Evolutionary conservation across 1,140 invertebrate genomes (phyloP), one percentile per base, ranked within the genome.

Genomic region (Aphelinus certus): DNA sequence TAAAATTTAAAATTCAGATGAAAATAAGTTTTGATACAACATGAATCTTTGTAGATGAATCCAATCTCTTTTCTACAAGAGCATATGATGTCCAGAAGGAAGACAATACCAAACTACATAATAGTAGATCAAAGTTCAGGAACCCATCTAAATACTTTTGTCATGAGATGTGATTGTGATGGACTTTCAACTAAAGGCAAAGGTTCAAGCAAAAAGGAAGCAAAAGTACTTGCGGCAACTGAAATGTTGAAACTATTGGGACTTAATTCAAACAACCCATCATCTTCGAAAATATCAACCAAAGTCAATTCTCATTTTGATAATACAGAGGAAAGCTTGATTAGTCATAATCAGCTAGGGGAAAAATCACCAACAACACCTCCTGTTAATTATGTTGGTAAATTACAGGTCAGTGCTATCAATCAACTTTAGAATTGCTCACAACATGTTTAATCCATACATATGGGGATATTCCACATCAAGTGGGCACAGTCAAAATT

Each of bases 141-240:
- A 49, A 55, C 48, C 3, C 48, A 55, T 9, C 3, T 51, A 3
- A 66, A 51, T 7, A 9, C n/a, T 26, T 66, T 66, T 53, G 6
- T 3, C 42, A 53, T 66, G 0, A 51, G 26, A 66, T 47, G 51
- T 6, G 7, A 3, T 42, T 55, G n/a, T 7, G 26, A 53, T 43
- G 64, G 5, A 43, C 2, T 6, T 5, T 4, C 2, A 10, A 7
- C 64, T 1, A 43, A 42, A 7, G 64, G 49, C 26, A 7, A 2
- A 53, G 64, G 64, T 7, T 55, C 26, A 6, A 67, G 55, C 56
- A 67, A 67, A 55, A 67, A 67, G 26, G 65, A 55, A 10, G 65
- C 65, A 0, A 67, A 67, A 57, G 2, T 56, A n/a, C 46, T 45
- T 9, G 65, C 51, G 42, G 65, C 65, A 2, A 7, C 46, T 5